Conservation (phyloP, 2,113 vertebrate genomes). For the Passerina amoena region DNA sequence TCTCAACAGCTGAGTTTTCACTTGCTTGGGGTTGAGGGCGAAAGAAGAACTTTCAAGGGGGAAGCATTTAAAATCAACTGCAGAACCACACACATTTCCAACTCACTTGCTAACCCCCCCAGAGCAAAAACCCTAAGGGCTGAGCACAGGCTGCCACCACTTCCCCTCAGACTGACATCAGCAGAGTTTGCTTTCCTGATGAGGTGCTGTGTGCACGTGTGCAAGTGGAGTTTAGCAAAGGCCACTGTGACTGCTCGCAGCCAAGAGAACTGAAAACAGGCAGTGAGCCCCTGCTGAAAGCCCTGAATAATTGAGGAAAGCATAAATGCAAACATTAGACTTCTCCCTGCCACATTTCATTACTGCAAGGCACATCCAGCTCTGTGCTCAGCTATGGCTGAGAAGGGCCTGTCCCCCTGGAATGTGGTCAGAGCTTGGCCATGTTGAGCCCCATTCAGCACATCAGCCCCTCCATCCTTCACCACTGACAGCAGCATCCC, state of each 20-base stretch:
- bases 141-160: neutral
- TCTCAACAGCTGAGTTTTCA: neutral
- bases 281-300: neutral
- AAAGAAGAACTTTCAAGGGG: neutral
- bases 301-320: constrained; percentile 46
- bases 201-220: fast-evolving
- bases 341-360: neutral
- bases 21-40: neutral
- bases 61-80: neutral
- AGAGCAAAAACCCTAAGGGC: neutral
- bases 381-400: neutral
- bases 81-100: neutral
- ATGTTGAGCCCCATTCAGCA: neutral
- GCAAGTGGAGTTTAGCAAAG: neutral
- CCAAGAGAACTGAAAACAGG: constrained; percentile 26
- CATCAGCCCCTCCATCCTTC: neutral
- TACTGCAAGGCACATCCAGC: neutral
- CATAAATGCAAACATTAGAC: constrained; percentile 17
- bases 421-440: fast-evolving
- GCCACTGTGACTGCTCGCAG: neutral
- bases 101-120: neutral
- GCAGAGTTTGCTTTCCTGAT: neutral
- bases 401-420: neutral
- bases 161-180: neutral
- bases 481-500: neutral